phyloP scores from a whole-genome alignment of 1,140 invertebrate genomes.

The Maniola jurtina region DNA sequence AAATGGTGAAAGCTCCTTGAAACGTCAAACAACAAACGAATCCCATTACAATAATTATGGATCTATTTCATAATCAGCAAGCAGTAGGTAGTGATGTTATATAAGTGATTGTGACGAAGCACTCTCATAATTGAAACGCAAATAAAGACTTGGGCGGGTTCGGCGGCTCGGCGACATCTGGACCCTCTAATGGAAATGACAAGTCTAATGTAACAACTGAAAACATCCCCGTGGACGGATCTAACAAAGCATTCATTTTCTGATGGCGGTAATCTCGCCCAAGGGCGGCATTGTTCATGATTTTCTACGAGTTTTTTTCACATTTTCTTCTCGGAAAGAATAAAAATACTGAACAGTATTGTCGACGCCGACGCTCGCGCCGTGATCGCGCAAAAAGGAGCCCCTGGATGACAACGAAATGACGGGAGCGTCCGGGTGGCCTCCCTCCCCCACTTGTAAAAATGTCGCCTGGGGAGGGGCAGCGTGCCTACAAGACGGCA shows the following conservation, averaged over 20 bases:
- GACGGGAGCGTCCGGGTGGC: constrained; percentile 69
- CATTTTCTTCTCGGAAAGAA: constrained; percentile 72
- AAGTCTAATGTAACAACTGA: constrained; percentile 74
- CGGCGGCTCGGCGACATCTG: constrained; percentile 47
- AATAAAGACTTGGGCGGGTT: constrained; percentile 47
- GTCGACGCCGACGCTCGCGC: constrained; percentile 69
- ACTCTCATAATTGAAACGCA: constrained; percentile 64
- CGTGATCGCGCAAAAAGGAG: constrained; percentile 72
- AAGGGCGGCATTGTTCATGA: constrained; percentile 74
- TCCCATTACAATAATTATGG: constrained; percentile 10
- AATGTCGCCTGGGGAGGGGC: constrained; percentile 65
- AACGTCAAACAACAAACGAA: neutral
- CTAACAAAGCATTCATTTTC: constrained; percentile 77
- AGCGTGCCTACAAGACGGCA: constrained; percentile 73
- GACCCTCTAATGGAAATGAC: constrained; percentile 68
- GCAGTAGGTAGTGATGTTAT: constrained; percentile 20
- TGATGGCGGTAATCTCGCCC: constrained; percentile 76
- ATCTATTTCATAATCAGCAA: constrained; percentile 16
- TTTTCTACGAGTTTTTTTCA: constrained; percentile 67
- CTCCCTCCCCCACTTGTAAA: constrained; percentile 59
- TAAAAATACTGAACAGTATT: constrained; percentile 76
- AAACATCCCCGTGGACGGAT: constrained; percentile 66
- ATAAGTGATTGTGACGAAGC: constrained; percentile 41
- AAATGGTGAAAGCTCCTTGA: neutral
- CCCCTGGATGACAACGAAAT: constrained; percentile 75